phyloP scores from a whole-genome alignment of 1,140 invertebrate genomes.

The Sminthurides bifidus region DNA sequence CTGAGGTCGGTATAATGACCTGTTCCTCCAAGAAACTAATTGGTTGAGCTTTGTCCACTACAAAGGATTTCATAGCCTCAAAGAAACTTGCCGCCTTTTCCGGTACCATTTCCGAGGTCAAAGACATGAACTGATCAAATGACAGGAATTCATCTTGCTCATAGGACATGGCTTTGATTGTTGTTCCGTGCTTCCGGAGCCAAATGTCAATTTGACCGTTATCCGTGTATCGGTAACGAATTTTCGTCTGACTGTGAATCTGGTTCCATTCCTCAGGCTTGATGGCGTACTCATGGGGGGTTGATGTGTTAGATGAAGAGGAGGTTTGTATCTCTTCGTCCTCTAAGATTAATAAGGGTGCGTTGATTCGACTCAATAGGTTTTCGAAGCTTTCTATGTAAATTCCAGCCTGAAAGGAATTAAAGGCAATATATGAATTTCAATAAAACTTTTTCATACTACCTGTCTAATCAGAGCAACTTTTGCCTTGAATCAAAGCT shows the following conservation, averaged over 20 bases:
- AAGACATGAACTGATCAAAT: constrained; percentile 30
- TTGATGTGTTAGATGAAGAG: background rate
- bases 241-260: background rate
- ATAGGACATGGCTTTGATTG: constrained; percentile 17
- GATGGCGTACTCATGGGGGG: no score
- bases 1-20: constrained; percentile 61
- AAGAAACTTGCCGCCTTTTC: constrained; percentile 33
- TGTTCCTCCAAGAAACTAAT: constrained; percentile 63
- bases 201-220: constrained; percentile 26
- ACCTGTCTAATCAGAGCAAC: no score
- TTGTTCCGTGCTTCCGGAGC: constrained; percentile 23
- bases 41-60: constrained; percentile 34
- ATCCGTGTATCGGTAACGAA: background rate
- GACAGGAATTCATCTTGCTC: constrained; percentile 31
- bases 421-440: background rate
- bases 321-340: background rate
- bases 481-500: no score
- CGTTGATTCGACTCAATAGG: background rate
- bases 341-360: no score
- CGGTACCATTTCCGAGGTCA: background rate
- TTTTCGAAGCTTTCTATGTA: background rate
- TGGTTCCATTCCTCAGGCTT: background rate
- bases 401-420: background rate
- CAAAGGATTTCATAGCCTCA: constrained; percentile 39
- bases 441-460: no score